Evolutionary conservation across 2,888 invertebrate species (phyloP), one percentile per base, ranked within the genome.

Genomic region (Sesia bembeciformis): DNA sequence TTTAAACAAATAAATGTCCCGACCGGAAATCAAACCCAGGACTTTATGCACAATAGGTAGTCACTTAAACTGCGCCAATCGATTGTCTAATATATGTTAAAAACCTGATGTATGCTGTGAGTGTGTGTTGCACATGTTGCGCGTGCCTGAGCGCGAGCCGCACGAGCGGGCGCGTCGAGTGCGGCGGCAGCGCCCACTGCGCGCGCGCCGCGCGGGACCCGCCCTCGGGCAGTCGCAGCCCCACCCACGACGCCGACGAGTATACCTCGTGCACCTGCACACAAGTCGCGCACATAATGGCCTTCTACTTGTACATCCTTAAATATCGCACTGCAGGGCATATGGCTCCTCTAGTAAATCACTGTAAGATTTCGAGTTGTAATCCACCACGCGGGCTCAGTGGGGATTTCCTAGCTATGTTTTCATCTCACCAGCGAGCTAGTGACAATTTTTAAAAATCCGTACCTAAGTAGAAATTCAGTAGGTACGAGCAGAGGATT

Each of bases 141-240:
- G 91, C 84, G 61, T 60, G 66, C 63, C 62, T 94, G 63, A 91
- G 90, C 64, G 92, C 96, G 54, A 98, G 94, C 64, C 94, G 92
- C 86, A 98, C 97, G 57, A 99, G 93, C 60, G 96, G 93, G 80
- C 96, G 96, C 51, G 95, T 93, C 76, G 95, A 92, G 82, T 94
- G 96, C 56, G 98, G 97, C 66, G 96, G 95, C 74, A 99, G 95
- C 78, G 95, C 93, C 98, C 98, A 98, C 67, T 96, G 85, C 68
- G 93, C 93, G 72, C 94, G 7, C 39, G 94, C 53, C 95, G 93
- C 54, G 95, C 97, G 74, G 95, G 94, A 57, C 59, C 94, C 94
- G 53, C 95, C 95, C 57, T 87, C 91, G 57, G 98, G 97, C 74
- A 98, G 90, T 81, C 95, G 94, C 83, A 98, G 95, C 74, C 97